Conservation (phyloP, 2,113 vertebrate species). For the Scalopus aquaticus region DNA sequence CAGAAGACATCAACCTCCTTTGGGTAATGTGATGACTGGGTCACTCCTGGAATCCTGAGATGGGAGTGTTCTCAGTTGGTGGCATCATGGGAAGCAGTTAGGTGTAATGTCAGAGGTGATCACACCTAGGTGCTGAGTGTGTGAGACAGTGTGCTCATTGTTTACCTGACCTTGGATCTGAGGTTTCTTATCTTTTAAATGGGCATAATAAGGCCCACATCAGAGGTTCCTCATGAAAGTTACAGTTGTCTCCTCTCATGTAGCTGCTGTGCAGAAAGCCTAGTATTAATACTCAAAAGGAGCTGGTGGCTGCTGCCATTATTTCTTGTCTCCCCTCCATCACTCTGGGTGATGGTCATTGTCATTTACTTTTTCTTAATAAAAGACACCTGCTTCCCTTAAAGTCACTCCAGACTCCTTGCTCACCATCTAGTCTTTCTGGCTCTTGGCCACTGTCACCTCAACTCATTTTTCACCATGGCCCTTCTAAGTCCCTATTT, state of each 20-base stretch:
- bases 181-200: background rate
- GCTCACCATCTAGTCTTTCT: background rate
- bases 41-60: background rate
- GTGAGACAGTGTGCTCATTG: background rate
- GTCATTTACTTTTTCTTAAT: background rate
- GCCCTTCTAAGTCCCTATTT: background rate
- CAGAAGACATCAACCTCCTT: background rate
- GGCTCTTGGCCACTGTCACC: background rate
- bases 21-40: background rate
- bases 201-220: background rate
- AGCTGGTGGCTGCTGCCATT: background rate
- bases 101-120: background rate
- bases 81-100: background rate
- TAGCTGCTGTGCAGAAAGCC: background rate
- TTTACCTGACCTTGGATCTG: background rate
- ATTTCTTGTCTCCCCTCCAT: background rate
- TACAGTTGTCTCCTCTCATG: background rate
- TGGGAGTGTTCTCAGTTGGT: background rate
- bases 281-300: accelerated
- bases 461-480: background rate
- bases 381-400: background rate
- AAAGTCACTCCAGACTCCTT: background rate
- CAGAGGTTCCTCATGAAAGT: background rate
- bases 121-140: background rate
- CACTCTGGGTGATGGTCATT: background rate